Conservation (phyloP, 2,888 invertebrate genomes). For the Adineta ricciae region DNA sequence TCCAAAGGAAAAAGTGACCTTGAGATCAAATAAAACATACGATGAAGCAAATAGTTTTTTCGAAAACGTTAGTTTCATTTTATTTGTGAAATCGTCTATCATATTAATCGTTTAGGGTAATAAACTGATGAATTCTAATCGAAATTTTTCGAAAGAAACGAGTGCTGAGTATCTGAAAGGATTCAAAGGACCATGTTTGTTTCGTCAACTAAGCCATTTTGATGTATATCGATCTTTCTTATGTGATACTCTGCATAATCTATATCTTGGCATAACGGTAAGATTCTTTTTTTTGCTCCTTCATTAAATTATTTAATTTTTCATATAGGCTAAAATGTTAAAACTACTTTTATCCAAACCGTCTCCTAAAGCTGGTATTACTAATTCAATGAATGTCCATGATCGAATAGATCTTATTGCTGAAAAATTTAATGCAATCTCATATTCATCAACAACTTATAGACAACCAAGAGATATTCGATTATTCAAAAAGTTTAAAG, state of each 20-base stretch:
- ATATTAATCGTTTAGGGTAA: not conserved
- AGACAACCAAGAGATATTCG: not conserved
- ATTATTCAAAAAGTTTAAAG: not conserved
- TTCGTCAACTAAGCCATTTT: not conserved
- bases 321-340: not conserved
- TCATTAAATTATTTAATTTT: not conserved
- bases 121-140: not conserved
- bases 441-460: not conserved
- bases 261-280: not conserved
- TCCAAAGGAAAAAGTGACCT: not conserved
- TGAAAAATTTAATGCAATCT: not conserved
- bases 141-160: not conserved
- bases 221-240: not conserved
- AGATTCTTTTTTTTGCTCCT: not conserved
- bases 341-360: not conserved
- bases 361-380: not conserved
- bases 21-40: not conserved
- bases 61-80: not conserved
- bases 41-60: not conserved
- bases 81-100: not conserved
- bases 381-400: not conserved
- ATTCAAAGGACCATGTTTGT: not conserved
- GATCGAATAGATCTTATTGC: not conserved
- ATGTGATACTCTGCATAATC: not conserved
- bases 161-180: not conserved